Base-by-base conservation (phyloP, 2,888 invertebrate genomes). In the Drosophila yooni region DNA sequence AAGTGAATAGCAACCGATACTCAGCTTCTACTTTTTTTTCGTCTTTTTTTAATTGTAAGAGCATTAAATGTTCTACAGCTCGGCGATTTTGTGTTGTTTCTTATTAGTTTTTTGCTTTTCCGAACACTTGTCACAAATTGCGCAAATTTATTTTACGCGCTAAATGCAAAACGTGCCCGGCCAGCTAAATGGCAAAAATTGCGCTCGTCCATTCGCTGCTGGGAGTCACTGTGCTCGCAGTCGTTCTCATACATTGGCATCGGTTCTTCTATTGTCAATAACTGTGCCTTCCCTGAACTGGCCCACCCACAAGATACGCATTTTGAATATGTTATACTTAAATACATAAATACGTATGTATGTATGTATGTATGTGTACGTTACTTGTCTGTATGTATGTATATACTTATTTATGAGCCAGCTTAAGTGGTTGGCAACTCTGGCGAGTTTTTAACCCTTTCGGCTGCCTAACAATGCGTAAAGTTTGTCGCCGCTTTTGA, bases 81-180 rank as follows among this genome's bases (percentile, higher is more conserved):
- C 25, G 1, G 7, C 6, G 27, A 38, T 10, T 13, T 8, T 11
- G 5, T 7, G 10, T n/a, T 52, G 4, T 58, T 51, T 76, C 60
- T 21, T 51, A 58, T 51, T 54, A 64, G 62, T 40, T 57, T 67
- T 68, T 54, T 53, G n/a, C 59, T 62, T 82, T 46, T 69, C 48
- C 74, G 79, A 84, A 87, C 89, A 87, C 89, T 87, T 87, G 86
- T 87, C 87, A 83, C 85, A 87, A 87, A 87, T 89, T 87, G 89
- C 84, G 88, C 85, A 87, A 89, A 87, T 89, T 87, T 87, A 89
- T 89, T 84, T 87, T 87, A 87, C 84, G 83, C 88, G 83, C 89
- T 86, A 88, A 89, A 89, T 86, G 87, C 87, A 83, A 87, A 85
- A 88, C 88, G 88, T 88, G 88, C 82, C 81, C 75, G 76, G 88